Conservation (phyloP, 2,888 invertebrate species). For the Nesidiocoris tenuis region DNA sequence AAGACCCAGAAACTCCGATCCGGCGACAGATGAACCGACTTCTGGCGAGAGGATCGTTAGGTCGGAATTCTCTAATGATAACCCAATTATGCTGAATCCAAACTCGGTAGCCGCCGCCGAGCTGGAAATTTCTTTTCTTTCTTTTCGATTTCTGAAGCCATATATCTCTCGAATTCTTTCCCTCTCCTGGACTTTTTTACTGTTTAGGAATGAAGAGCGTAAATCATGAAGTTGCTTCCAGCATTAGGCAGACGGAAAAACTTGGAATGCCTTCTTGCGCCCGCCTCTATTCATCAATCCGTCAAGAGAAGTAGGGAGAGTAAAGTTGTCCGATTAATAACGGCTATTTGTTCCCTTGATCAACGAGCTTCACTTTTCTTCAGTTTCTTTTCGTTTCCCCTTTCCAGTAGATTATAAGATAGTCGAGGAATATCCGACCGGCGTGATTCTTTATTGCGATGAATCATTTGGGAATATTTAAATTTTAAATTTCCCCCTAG, state of each 20-base stretch:
- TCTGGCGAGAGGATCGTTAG: neutral
- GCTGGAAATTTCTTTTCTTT: neutral
- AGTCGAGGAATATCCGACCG: neutral
- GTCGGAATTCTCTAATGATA: neutral
- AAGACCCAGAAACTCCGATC: neutral
- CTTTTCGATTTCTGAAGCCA: neutral
- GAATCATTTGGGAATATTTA: too few species aligned
- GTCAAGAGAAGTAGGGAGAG: neutral
- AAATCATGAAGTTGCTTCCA: neutral
- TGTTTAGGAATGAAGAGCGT: neutral
- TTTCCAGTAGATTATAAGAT: neutral
- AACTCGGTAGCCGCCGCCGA: neutral
- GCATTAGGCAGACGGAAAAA: neutral
- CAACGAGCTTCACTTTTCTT: neutral
- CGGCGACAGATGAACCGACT: neutral
- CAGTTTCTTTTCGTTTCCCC: neutral
- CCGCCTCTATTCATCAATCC: neutral
- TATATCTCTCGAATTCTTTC: neutral
- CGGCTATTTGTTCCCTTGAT: neutral
- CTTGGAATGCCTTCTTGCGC: neutral
- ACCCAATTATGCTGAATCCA: neutral
- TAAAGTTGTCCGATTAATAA: neutral
- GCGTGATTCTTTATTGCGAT: neutral
- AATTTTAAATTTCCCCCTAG: too few species aligned
- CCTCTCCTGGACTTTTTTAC: neutral